These are phyloP conservation scores for Melieria omissa DNA, from an alignment of 2,888 invertebrate species.

Conservation along the genomic window DNA sequence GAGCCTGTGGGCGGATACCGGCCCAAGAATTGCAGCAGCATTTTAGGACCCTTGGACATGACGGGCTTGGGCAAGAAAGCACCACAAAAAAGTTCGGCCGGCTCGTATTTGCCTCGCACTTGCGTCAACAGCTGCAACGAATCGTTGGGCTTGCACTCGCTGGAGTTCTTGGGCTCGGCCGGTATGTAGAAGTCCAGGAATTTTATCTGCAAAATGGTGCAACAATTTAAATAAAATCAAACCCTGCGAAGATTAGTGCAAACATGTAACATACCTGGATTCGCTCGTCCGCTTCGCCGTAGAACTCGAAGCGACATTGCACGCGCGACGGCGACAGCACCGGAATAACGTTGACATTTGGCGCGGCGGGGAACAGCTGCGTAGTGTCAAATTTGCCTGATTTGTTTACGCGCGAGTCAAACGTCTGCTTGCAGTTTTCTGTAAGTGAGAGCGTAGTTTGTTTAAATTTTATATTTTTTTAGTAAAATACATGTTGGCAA, in stretches of 20 bases:
- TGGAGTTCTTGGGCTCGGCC: conserved; percentile 57
- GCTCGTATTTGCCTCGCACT: conserved; percentile 84
- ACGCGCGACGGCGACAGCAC: conserved; percentile 67
- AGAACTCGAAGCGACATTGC: conserved; percentile 89
- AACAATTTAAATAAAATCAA: conserved; percentile 3
- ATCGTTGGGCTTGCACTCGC: conserved; percentile 59
- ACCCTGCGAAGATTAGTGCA: neutral
- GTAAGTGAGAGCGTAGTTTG: conserved; percentile 2
- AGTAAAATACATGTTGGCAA: neutral
- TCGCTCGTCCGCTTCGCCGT: conserved; percentile 84
- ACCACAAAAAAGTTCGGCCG: conserved; percentile 90
- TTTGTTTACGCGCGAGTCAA: conserved; percentile 82
- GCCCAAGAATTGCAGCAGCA: conserved; percentile 88
- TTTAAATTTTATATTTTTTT: neutral
- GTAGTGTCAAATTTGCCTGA: conserved; percentile 88
- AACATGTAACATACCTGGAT: conserved; percentile 73
- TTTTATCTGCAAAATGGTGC: conserved; percentile 53
- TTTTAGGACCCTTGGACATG: conserved; percentile 91
- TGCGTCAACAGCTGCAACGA: conserved; percentile 74
- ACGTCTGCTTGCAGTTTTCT: conserved; percentile 81
- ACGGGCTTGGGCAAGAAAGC: conserved; percentile 82
- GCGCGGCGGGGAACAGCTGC: conserved; percentile 77
- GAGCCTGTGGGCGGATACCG: conserved; percentile 73
- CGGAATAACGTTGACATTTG: conserved; percentile 42
- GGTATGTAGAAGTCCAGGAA: conserved; percentile 65